A percentile compares a stretch with the other conserved stretches of the same genome.
phyloP scores from a whole-genome alignment of 2,797 vertebrate genomes.

The Mastacembelus armatus region DNA sequence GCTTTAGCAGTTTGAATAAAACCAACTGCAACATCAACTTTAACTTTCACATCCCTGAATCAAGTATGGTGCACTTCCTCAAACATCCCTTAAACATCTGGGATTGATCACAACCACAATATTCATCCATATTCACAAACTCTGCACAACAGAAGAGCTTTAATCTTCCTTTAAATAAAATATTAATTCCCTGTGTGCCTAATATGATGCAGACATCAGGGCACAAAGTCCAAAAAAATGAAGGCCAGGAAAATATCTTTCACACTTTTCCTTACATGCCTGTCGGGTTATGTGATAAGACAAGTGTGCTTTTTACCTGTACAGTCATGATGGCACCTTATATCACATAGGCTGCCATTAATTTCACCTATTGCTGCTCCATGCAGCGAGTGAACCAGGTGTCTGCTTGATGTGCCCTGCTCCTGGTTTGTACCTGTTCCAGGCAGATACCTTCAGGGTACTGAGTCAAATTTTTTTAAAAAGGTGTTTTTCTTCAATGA shows the following conservation, averaged over 20 bases:
- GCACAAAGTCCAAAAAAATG: not conserved
- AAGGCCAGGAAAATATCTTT: not conserved
- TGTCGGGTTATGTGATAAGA: not conserved
- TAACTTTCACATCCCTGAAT: not conserved
- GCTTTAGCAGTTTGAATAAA: not conserved
- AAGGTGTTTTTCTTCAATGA: not conserved
- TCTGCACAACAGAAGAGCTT: too few species aligned
- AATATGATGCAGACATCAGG: not conserved
- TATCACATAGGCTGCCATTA: slow-evolving; percentile 2
- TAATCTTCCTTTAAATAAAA: not conserved
- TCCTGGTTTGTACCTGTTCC: slow-evolving; percentile 8
- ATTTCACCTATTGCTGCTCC: not conserved
- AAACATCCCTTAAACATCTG: not conserved
- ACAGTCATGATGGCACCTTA: not conserved
- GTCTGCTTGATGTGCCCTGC: not conserved
- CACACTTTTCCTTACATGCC: not conserved
- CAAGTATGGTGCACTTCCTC: not conserved
- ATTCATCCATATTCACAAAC: not conserved
- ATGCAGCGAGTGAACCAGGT: not conserved
- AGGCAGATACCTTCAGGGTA: slow-evolving; percentile 5
- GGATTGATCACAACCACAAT: not conserved
- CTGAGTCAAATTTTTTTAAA: not conserved
- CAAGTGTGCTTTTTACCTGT: slow-evolving; percentile 11
- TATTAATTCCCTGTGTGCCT: too few species aligned
- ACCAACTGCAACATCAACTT: not conserved